Base-by-base conservation (phyloP, 1,140 invertebrate genomes). In the Drosophila orena region DNA sequence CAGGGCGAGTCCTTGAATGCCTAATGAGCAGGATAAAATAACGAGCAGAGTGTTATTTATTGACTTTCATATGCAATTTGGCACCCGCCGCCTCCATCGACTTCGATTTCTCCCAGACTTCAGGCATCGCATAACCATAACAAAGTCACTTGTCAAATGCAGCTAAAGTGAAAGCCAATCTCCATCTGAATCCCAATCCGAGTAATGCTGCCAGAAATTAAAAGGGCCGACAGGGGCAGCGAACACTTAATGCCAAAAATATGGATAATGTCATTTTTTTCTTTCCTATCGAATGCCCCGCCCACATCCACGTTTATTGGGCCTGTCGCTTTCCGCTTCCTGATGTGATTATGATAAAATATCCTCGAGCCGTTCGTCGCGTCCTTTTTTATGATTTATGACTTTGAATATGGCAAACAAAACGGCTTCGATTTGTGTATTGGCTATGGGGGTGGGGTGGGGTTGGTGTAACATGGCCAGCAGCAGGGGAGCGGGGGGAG, bases 281-380 rank as follows among this genome's bases (percentile, higher is more conserved):
- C 17, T 88, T 17, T 1, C 17, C 79, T 73, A 89, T 86, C 77
- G 74, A 78, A 46, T 10, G 12, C 37, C 24, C 17, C 42, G 22
- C n/a, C 35, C 42, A 44, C 20, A 10, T 37, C 20, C 20, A 46
- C 37, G 14, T 37, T 20, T 43, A 15, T 22, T 35, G 27, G 53
- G 24, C 57, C 72, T 65, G 71, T 70, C 27, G 65, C 52, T 70
- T 56, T 70, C 64, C 62, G 73, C 59, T 91, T 91, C 85, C 81
- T 91, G 89, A 91, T 91, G 90, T 85, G 84, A 89, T 91, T 91
- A 91, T 91, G 89, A 91, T 91, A 89, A 91, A 91, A 91, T 91
- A 91, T 91, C 84, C 89, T 91, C 76, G 72, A 91, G 89, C 89
- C 66, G 77, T 34, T 15, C 47, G n/a, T 56, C 47, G 64, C 64